A percentile compares a stretch with the other conserved stretches of the same genome.
Conservation (phyloP, 1,140 invertebrate genomes). For the Lasioglossum baleicum region DNA sequence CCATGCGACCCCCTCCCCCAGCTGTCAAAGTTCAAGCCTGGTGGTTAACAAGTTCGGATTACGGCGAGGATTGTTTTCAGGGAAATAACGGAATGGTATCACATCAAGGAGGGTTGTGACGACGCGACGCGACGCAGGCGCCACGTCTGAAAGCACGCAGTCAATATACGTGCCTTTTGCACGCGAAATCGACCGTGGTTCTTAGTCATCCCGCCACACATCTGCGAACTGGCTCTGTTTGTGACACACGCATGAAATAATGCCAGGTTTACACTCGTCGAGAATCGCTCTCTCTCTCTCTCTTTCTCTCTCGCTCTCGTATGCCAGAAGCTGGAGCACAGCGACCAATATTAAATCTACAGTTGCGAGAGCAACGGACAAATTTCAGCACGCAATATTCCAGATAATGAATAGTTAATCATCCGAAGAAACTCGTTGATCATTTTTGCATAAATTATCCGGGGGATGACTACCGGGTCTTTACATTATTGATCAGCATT, state of each 20-base stretch:
- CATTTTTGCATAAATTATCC: too few species aligned
- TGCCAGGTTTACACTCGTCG: background rate
- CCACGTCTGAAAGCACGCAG: slow-evolving; percentile 38
- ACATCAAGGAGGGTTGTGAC: slow-evolving; percentile 3
- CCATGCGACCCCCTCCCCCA: too few species aligned
- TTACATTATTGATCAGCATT: too few species aligned
- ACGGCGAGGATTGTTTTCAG: background rate
- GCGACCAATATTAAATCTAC: background rate
- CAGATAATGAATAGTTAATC: background rate
- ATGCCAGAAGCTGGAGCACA: background rate
- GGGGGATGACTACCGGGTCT: too few species aligned
- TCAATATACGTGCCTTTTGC: slow-evolving; percentile 55
- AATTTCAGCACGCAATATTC: background rate
- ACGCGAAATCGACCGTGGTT: slow-evolving; percentile 51
- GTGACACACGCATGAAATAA: slow-evolving; percentile 33
- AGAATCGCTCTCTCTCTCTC: too few species aligned
- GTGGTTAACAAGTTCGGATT: background rate
- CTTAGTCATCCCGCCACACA: slow-evolving; percentile 54
- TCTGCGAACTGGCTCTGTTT: slow-evolving; percentile 17
- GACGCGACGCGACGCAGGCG: slow-evolving; percentile 57
- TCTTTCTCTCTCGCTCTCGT: too few species aligned
- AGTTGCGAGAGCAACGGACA: background rate
- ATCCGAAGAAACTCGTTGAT: too few species aligned
- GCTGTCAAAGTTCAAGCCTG: too few species aligned
- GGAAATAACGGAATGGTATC: slow-evolving; percentile 2